These are phyloP conservation scores for Drosophila orosa DNA, from an alignment of 1,140 invertebrate species.

Conservation along the genomic window DNA sequence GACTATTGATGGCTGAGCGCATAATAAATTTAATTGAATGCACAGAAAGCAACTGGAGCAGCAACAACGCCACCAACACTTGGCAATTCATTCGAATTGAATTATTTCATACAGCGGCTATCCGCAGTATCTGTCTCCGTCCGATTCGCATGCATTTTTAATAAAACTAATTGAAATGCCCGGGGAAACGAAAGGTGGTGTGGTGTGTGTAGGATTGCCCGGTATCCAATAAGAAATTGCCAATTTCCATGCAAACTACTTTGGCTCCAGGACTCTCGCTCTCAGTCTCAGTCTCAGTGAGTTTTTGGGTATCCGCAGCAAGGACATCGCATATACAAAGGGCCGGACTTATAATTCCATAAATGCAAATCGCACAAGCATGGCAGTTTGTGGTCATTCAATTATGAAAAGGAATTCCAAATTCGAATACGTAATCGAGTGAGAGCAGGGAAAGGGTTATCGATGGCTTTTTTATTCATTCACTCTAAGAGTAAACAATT, in stretches of 20 bases:
- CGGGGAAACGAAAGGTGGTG: constrained; percentile 4
- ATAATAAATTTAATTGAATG: constrained; percentile 73
- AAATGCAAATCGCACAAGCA: constrained; percentile 51
- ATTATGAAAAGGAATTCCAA: constrained; percentile 54
- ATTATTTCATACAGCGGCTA: constrained; percentile 42
- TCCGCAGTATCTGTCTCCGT: constrained; percentile 9
- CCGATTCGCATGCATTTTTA: constrained; percentile 65
- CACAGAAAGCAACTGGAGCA: constrained; percentile 32
- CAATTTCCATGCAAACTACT: constrained; percentile 65
- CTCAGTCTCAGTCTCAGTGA: constrained; percentile 8
- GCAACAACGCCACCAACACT: constrained; percentile 27
- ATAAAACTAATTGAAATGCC: constrained; percentile 77
- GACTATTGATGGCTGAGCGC: constrained; percentile 65
- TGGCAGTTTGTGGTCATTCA: constrained; percentile 53
- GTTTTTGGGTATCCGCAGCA: constrained; percentile 19
- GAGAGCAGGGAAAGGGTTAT: constrained; percentile 11
- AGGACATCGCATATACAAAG: constrained; percentile 20
- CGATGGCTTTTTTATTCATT: constrained; percentile 19
- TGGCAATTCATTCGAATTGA: constrained; percentile 56
- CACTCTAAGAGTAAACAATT: constrained; percentile 15
- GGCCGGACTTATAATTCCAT: constrained; percentile 31
- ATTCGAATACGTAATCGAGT: constrained; percentile 50
- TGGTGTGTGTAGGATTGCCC: neutral
- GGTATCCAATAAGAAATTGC: constrained; percentile 32
- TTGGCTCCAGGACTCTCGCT: constrained; percentile 30